Conservation (phyloP, 1,140 invertebrate genomes). For the Cheumatopsyche charites region DNA sequence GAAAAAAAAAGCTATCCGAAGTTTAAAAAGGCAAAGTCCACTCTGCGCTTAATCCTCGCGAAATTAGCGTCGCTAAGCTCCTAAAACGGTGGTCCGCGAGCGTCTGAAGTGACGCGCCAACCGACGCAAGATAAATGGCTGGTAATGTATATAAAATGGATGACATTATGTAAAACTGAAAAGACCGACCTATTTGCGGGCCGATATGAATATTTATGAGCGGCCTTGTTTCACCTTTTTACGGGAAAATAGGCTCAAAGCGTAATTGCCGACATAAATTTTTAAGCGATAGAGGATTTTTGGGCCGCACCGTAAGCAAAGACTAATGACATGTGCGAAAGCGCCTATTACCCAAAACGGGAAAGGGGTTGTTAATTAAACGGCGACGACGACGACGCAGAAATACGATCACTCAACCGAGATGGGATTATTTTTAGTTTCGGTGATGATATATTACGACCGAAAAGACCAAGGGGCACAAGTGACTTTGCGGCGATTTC, state of each 20-base stretch:
- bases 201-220: constrained; percentile 49
- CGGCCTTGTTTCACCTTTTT: constrained; percentile 47
- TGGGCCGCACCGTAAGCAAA: background rate
- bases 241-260: constrained; percentile 46
- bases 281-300: constrained; percentile 48
- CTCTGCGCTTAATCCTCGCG: constrained; percentile 38
- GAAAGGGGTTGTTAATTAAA: constrained; percentile 5
- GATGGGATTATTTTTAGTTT: too few relatives aligned
- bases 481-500: too few relatives aligned
- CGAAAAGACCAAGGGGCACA: too few relatives aligned
- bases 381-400: background rate
- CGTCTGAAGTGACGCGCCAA: constrained; percentile 23
- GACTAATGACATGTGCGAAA: constrained; percentile 10
- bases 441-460: too few relatives aligned
- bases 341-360: background rate
- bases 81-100: constrained; percentile 27
- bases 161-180: constrained; percentile 49
- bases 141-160: constrained; percentile 49
- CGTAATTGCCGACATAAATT: constrained; percentile 48
- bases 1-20: background rate
- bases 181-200: constrained; percentile 41
- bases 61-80: constrained; percentile 44
- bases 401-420: too few relatives aligned
- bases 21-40: background rate
- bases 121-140: constrained; percentile 44